phyloP scores from a whole-genome alignment of 1,140 invertebrate species.

The Leptinotarsa texana region DNA sequence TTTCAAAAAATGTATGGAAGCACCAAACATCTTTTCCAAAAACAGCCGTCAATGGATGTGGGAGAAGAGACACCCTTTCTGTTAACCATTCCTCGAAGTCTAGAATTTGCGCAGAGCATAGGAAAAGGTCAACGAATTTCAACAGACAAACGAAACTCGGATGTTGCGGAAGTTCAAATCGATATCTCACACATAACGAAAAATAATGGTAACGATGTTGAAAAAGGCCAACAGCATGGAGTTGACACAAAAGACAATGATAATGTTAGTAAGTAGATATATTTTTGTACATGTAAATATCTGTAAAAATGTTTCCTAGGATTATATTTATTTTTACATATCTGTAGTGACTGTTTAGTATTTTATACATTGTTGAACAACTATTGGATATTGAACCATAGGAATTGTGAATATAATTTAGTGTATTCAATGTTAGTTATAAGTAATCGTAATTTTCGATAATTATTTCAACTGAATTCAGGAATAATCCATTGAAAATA shows the following conservation, averaged over 20 bases:
- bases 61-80: constrained; percentile 52
- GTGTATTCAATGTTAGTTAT: constrained; percentile 6
- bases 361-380: constrained; percentile 33
- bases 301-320: constrained; percentile 26
- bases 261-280: constrained; percentile 32
- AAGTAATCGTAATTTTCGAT: background rate
- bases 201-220: constrained; percentile 46
- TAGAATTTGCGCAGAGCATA: constrained; percentile 6
- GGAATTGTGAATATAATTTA: constrained; percentile 33
- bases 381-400: constrained; percentile 30
- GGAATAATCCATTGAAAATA: background rate
- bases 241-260: constrained; percentile 27
- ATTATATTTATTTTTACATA: constrained; percentile 40
- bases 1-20: constrained; percentile 55
- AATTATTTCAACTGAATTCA: constrained; percentile 4
- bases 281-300: constrained; percentile 41
- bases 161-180: constrained; percentile 50
- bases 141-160: constrained; percentile 50
- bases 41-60: constrained; percentile 50
- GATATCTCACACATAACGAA: constrained; percentile 51
- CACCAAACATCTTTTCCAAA: constrained; percentile 54
- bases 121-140: constrained; percentile 54
- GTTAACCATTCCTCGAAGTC: constrained; percentile 23
- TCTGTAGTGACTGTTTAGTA: constrained; percentile 34
- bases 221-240: constrained; percentile 33